Evolutionary conservation across 1,140 invertebrate species (phyloP).

Genomic region (Bombyx mori): ASM3026992v2 NC_085132.1:5270001-5270500

Average conservation of each 20-base stretch:
- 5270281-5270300: slow-evolving; percentile 20
- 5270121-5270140: too few relatives aligned
- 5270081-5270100: too few relatives aligned
- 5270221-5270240: not conserved
- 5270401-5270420: slow-evolving; percentile 23
- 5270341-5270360: slow-evolving; percentile 45
- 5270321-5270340: slow-evolving; percentile 44
- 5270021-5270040: too few relatives aligned
- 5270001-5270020: too few relatives aligned
- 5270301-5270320: slow-evolving; percentile 43
- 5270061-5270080: too few relatives aligned
- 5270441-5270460: slow-evolving; percentile 22
- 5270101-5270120: too few relatives aligned
- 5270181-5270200: too few relatives aligned
- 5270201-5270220: not conserved
- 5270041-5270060: too few relatives aligned
- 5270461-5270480: slow-evolving; percentile 33
- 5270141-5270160: too few relatives aligned
- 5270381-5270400: slow-evolving; percentile 22
- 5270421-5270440: slow-evolving; percentile 37
- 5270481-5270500: slow-evolving; percentile 35
- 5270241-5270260: slow-evolving; percentile 3
- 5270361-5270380: slow-evolving; percentile 35
- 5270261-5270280: slow-evolving; percentile 1
- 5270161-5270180: too few relatives aligned